Evolutionary conservation across 2,113 vertebrate species (phyloP), one percentile per base, ranked within the genome.

Genomic region (Callaeas wilsoni): DNA sequence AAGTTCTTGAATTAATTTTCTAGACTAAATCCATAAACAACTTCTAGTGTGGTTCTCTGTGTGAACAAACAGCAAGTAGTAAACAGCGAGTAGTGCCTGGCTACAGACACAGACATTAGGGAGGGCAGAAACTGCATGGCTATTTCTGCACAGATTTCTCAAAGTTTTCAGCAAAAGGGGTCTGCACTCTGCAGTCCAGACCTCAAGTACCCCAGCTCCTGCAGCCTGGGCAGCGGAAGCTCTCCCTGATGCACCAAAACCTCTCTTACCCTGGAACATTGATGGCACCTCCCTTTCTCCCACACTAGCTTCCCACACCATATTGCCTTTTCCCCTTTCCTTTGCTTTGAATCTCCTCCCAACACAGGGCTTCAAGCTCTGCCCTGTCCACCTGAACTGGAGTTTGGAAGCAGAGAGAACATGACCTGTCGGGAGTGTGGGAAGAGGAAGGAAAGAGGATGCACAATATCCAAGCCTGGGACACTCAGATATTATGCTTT

Each of bases 211-310:
- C 13, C 22, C 19, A 32, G 13, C 23, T 16, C 16, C 56, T 4
- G 5, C 12, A 78, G 29, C 20, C 52, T 52, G 1, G 0, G 17
- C 2, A 5, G 13, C 1, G 1, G 26, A 85, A 91, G 7, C 2
- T 9, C 35, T 73, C 30, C 26, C 30, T 42, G 16, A 13, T 25
- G 44, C 10, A 13, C 33, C 2, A 1, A 76, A 76, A 9, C 11
- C 17, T 57, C 32, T 85, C 39, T 26, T 20, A 13, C 27, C 23
- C 44, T 20, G 7, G 26, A 68, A 9, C 9, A 4, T 2, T 44
- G 35, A 23, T 5, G 1, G 21, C 3, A 1, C 3, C 13, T 64
- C n/a, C 12, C 9, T 65, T 69, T 74, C 32, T 49, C 41, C 29
- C 25, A 33, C 6, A 11, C 7, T 22, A 1, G 5, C 9, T 56